Evolutionary conservation across 2,888 invertebrate species (phyloP), one percentile per base, ranked within the genome.

Genomic region (Drosophila anomelani): DNA sequence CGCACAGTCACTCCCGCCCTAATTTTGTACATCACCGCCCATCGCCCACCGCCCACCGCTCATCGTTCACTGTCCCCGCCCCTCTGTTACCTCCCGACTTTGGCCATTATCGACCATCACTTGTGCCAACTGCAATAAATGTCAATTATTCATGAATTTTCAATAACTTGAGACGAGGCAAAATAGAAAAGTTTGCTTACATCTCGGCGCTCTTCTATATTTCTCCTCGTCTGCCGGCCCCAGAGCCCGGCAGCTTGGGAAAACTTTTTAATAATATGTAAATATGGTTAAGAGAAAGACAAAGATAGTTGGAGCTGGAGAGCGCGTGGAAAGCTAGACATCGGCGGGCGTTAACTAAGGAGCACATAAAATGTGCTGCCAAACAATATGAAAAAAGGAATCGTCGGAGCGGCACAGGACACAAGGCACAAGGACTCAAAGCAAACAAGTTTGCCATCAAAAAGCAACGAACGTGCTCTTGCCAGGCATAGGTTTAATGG

Each of bases 71-170:
- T 43, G 43, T 47, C 12, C 29, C 10, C 3, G 20, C n/a, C 13
- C 29, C 26, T 12, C 34, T 26, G 20, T 32, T 10, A 29, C 29
- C 62, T 1, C 44, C 38, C 49, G 43, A 36, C 36, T 60, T 69
- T 70, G 79, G 74, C 83, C 85, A 80, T 84, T 84, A 84, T 84
- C 83, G 81, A 77, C 85, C 80, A 79, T 83, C 81, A 83, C 74
- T 85, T 85, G 86, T 85, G 84, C 84, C 85, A 86, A 85, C 85
- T 86, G 86, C 86, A 85, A 85, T 85, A 86, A 85, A 85, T 86
- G 86, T 85, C 85, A 85, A 85, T 85, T 85, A 86, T 85, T 85
- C 84, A 85, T 84, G 84, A 85, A 84, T 86, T 86, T 85, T 85
- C 84, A 86, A 85, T 85, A 86, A 86, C 84, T 85, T 80, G 53